A percentile compares a stretch with the other conserved stretches of the same genome.
Conservation (phyloP, 1,140 invertebrate genomes). For the Euura saliciscinereae region DNA sequence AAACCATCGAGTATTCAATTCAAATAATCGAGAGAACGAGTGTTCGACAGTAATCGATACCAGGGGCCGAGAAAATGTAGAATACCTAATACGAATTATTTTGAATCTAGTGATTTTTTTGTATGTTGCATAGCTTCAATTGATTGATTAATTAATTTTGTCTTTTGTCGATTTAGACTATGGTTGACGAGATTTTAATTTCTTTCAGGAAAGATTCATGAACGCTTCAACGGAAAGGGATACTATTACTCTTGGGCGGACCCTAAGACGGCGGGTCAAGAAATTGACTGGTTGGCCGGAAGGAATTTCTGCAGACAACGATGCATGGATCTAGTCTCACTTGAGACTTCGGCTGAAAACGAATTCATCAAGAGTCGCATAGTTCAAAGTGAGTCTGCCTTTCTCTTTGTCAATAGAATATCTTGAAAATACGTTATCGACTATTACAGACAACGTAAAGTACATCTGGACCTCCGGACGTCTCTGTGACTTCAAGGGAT, state of each 20-base stretch:
- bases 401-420: neutral
- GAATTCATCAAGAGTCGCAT: slow-evolving; percentile 81
- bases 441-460: slow-evolving; percentile 65
- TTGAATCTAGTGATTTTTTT: no score
- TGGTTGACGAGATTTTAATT: no score
- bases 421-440: no score
- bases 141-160: no score
- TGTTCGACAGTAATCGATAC: no score
- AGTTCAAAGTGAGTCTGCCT: slow-evolving; percentile 66
- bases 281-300: slow-evolving; percentile 80
- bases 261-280: slow-evolving; percentile 70
- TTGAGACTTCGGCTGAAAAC: slow-evolving; percentile 82
- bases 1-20: no score
- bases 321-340: slow-evolving; percentile 85
- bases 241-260: slow-evolving; percentile 89
- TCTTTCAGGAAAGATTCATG: slow-evolving; percentile 57
- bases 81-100: no score
- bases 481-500: slow-evolving; percentile 84
- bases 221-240: slow-evolving; percentile 66
- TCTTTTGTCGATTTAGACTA: no score
- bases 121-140: no score
- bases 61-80: no score
- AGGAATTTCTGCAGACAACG: slow-evolving; percentile 83
- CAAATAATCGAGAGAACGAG: no score
- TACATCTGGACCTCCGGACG: slow-evolving; percentile 89